A percentile compares a stretch with the other conserved stretches of the same genome.
Evolutionary conservation across 2,888 invertebrate species (phyloP).

Genomic region (Ptychoptera contaminata): DNA sequence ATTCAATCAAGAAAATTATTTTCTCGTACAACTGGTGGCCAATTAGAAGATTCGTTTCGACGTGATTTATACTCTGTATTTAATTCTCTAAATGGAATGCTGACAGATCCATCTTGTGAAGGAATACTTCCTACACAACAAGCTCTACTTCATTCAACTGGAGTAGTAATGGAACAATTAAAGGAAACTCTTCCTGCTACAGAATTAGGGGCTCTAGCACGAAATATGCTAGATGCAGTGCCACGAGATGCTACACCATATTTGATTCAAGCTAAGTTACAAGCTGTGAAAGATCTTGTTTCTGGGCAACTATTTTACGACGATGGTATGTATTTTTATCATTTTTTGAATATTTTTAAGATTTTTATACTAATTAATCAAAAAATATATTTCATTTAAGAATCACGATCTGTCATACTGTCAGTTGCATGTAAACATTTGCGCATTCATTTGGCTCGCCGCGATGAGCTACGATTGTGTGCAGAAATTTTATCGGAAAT

Average conservation of each 20-base stretch:
- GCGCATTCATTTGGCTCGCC: conserved; percentile 61
- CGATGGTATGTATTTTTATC: conserved; percentile 35
- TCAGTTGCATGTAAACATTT: conserved; percentile 74
- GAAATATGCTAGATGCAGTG: conserved; percentile 62
- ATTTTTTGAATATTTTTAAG: conserved; percentile 5
- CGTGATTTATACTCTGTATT: conserved; percentile 69
- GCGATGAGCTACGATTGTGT: conserved; percentile 69
- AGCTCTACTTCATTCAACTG: conserved; percentile 65
- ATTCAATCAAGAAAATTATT: conserved; percentile 76
- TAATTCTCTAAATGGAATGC: conserved; percentile 61
- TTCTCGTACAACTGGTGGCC: conserved; percentile 72
- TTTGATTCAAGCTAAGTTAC: conserved; percentile 64
- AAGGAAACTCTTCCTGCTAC: conserved; percentile 53
- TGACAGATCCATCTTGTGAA: conserved; percentile 51
- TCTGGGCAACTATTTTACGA: conserved; percentile 57
- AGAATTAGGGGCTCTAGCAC: conserved; percentile 64
- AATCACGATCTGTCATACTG: conserved; percentile 69
- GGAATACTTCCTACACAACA: conserved; percentile 67
- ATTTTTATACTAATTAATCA: conserved; percentile 2
- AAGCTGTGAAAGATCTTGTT: conserved; percentile 67
- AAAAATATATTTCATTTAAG: conserved; percentile 31
- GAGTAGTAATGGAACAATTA: conserved; percentile 70
- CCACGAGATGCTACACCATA: conserved; percentile 38
- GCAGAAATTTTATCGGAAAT: conserved; percentile 80
- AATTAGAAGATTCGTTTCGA: conserved; percentile 76